Conservation (phyloP, 2,797 vertebrate species). For the Myripristis jacobus region DNA sequence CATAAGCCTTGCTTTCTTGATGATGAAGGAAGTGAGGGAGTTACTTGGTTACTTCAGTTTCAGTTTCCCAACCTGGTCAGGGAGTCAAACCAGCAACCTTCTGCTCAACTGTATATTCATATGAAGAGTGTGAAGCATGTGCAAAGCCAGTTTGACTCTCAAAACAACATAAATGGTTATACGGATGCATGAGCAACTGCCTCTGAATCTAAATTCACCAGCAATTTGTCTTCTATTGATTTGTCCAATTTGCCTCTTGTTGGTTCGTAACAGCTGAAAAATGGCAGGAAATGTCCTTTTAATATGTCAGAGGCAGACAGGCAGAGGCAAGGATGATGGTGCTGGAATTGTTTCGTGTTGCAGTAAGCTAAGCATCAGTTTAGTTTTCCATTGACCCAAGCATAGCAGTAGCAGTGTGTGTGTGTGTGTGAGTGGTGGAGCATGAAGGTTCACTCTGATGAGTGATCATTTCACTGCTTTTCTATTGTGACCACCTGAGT, state of each 20-base stretch:
- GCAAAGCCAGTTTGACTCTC: conserved; percentile 18
- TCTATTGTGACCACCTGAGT: conserved; percentile 74
- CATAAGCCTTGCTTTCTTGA: too few species aligned
- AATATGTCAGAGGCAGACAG: conserved; percentile 63
- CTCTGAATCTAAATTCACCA: conserved; percentile 38
- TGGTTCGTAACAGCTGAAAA: conserved; percentile 54
- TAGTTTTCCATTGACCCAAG: conserved; percentile 59
- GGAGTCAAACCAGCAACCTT: too few species aligned
- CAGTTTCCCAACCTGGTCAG: too few species aligned
- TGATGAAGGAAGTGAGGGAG: too few species aligned
- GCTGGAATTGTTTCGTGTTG: conserved; percentile 65
- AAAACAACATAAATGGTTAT: conserved; percentile 20
- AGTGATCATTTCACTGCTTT: conserved; percentile 83
- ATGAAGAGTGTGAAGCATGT: too few species aligned
- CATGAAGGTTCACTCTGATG: conserved; percentile 82
- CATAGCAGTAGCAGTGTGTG: conserved; percentile 22
- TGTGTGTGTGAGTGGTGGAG: conserved; percentile 55
- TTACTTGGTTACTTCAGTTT: too few species aligned
- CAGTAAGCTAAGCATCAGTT: conserved; percentile 58
- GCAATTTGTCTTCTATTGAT: conserved; percentile 75
- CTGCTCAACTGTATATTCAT: too few species aligned
- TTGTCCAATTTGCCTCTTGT: conserved; percentile 41
- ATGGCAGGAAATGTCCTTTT: conserved; percentile 82
- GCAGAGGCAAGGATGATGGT: conserved; percentile 39
- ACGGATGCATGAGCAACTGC: conserved; percentile 13